These are phyloP conservation scores for Azorinus chamasolen DNA, from an alignment of 2,888 invertebrate species.

Conservation along the genomic window DNA sequence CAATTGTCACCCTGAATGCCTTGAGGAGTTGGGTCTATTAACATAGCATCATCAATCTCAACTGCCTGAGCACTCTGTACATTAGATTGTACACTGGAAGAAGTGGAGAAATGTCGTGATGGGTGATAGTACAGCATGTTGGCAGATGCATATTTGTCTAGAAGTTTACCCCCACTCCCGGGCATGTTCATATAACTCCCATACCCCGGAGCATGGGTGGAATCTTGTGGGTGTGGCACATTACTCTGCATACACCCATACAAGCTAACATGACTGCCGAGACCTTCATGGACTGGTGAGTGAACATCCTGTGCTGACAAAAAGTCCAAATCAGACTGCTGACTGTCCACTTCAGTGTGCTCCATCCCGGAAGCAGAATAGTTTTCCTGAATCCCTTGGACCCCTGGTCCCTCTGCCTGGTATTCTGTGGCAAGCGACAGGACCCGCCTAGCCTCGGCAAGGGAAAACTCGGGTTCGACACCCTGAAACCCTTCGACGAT, in stretches of 20 bases:
- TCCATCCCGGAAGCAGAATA: constrained; percentile 10
- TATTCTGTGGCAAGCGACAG: constrained; percentile 39
- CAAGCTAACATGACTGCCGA: constrained; percentile 45
- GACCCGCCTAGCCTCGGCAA: constrained; percentile 36
- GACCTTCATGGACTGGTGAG: constrained; percentile 33
- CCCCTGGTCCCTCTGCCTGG: constrained; percentile 38
- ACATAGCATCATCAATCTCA: constrained; percentile 1
- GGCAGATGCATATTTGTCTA: constrained; percentile 51
- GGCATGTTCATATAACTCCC: constrained; percentile 46
- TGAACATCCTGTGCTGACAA: constrained; percentile 27
- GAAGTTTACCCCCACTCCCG: constrained; percentile 33
- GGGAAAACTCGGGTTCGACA: constrained; percentile 21
- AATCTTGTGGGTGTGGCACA: constrained; percentile 26
- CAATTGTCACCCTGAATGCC: constrained; percentile 83
- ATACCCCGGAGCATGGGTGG: constrained; percentile 20
- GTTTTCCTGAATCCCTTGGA: constrained; percentile 45
- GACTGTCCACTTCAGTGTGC: not conserved
- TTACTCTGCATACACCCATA: constrained; percentile 49
- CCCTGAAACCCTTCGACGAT: constrained; percentile 45
- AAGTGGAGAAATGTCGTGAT: constrained; percentile 43
- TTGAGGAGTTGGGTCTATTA: constrained; percentile 73
- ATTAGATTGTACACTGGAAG: not conserved
- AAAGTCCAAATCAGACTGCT: not conserved
- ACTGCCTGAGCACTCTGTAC: constrained; percentile 43
- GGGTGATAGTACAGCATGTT: constrained; percentile 39